Conservation (phyloP, 2,113 vertebrate species). For the Hypomesus transpacificus region DNA sequence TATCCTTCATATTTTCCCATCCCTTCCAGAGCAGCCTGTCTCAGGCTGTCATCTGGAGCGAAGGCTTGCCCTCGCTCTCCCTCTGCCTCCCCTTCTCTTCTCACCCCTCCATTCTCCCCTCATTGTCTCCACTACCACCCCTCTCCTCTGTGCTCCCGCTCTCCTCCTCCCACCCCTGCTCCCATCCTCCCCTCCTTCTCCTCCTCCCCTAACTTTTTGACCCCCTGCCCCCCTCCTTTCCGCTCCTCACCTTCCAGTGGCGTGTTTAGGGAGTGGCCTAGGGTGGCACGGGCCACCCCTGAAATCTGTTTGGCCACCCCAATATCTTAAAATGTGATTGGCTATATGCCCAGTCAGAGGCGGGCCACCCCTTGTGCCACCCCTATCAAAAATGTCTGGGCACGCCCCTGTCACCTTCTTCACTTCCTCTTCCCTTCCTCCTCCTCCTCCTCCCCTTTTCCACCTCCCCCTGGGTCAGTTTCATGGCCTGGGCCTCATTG, state of each 20-base stretch:
- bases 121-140: too few relatives aligned
- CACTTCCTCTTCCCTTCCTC: background rate
- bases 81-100: background rate
- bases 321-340: too few relatives aligned
- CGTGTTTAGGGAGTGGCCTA: too few relatives aligned
- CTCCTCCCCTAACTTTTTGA: too few relatives aligned
- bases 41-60: constrained; percentile 5
- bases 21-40: background rate
- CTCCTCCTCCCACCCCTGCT: background rate
- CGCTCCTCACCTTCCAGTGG: too few relatives aligned
- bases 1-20: background rate
- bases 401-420: background rate
- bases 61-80: background rate
- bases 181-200: background rate
- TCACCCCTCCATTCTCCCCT: background rate
- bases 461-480: background rate
- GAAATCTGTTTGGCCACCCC: too few relatives aligned
- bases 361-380: too few relatives aligned
- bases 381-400: too few relatives aligned
- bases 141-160: background rate
- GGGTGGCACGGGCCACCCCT: too few relatives aligned
- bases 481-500: background rate
- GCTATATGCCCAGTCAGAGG: too few relatives aligned
- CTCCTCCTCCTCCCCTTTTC: background rate
- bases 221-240: too few relatives aligned